Evolutionary conservation across 2,113 vertebrate species (phyloP).

Genomic region (Calidris pugnax): DNA sequence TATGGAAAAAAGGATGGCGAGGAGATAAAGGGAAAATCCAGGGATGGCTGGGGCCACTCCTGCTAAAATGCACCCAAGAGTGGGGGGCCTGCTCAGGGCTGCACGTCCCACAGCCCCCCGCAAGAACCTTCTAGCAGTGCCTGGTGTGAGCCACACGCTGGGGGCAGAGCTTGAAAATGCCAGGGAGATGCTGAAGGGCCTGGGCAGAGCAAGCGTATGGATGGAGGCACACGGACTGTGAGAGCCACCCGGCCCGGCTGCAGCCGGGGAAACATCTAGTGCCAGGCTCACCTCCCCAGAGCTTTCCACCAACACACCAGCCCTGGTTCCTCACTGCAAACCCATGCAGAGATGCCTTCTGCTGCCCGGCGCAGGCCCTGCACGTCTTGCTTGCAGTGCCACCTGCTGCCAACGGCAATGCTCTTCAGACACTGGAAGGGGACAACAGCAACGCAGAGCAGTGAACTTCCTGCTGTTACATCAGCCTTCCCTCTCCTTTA

Average conservation of each 20-base stretch:
- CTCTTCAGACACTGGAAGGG: background rate
- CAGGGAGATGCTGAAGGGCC: background rate
- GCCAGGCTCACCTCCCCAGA: background rate
- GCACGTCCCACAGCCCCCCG: background rate
- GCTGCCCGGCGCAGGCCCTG: background rate
- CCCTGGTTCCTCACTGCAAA: background rate
- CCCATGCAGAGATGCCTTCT: background rate
- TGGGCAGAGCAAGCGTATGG: background rate
- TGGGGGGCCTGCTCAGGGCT: background rate
- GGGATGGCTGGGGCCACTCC: background rate
- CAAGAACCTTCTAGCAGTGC: background rate
- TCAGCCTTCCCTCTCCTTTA: background rate
- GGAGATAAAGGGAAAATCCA: background rate
- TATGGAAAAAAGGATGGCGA: background rate
- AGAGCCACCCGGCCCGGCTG: background rate
- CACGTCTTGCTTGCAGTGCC: conserved; percentile 64
- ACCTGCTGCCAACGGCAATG: conserved; percentile 45
- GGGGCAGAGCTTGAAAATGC: background rate
- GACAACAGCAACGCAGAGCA: background rate
- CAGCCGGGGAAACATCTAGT: background rate
- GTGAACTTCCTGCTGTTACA: background rate
- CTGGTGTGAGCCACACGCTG: background rate
- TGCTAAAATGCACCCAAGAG: fast-evolving
- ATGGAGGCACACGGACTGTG: fast-evolving
- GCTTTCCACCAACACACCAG: background rate